Percentiles rank a stretch among this genome's conserved stretches.
Conservation (phyloP, 2,888 invertebrate genomes). For the Pimpla rufipes region DNA sequence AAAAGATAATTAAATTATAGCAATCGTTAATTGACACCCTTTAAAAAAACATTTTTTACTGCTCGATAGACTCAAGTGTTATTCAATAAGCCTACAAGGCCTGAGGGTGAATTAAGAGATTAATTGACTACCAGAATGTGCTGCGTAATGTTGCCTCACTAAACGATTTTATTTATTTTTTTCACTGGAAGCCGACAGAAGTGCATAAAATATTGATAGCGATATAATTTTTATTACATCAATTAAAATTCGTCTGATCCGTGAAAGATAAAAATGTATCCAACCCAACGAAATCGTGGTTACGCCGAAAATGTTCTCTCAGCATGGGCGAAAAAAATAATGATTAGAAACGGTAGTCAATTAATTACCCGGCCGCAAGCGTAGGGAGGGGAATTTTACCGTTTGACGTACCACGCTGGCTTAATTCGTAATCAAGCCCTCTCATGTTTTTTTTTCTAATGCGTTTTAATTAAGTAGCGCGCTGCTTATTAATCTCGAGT, state of each 20-base stretch:
- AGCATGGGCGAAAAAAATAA: not conserved
- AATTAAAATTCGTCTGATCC: not conserved
- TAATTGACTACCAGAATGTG: not conserved
- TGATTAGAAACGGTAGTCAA: not conserved
- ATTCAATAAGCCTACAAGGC: not conserved
- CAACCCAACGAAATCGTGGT: not conserved
- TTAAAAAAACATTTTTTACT: not conserved
- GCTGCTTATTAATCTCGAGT: conserved; percentile 52
- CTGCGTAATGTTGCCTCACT: not conserved
- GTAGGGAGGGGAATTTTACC: not conserved
- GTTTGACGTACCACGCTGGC: not conserved
- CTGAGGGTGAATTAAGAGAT: not conserved
- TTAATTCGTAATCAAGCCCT: conserved; percentile 51
- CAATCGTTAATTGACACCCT: too few relatives aligned
- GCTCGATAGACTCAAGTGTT: not conserved
- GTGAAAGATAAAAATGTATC: not conserved
- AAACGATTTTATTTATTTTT: not conserved
- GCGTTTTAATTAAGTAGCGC: conserved; percentile 57
- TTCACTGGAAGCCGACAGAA: not conserved
- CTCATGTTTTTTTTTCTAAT: conserved; percentile 13
- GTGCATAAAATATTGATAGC: not conserved
- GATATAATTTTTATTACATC: not conserved
- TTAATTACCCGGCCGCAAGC: not conserved
- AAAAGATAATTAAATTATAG: too few relatives aligned
- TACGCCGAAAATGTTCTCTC: not conserved